These are phyloP conservation scores for Myrmecophaga tridactyla DNA, from an alignment of 2,113 vertebrate genomes.

Conservation along the genomic window DNA sequence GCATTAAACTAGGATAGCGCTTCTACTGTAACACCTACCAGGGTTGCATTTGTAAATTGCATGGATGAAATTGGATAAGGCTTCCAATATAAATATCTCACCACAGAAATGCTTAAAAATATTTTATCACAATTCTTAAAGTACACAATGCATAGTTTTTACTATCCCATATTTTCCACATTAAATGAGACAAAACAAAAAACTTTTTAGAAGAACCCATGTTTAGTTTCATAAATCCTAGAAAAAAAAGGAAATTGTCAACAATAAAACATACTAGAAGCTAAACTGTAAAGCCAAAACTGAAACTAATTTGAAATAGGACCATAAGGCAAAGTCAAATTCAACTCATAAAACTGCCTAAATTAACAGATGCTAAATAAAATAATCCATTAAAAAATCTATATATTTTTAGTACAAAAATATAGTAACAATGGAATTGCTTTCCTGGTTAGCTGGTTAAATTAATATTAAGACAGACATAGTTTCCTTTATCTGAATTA, in stretches of 20 bases:
- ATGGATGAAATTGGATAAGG: background rate
- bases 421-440: background rate
- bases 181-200: conserved; percentile 29
- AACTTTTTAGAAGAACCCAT: background rate
- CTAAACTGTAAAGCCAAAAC: background rate
- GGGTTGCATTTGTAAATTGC: background rate
- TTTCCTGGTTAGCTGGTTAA: background rate
- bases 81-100: conserved; percentile 14
- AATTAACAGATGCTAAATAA: conserved; percentile 15
- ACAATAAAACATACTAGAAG: background rate
- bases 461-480: background rate
- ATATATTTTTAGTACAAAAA: conserved; percentile 19
- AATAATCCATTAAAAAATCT: background rate
- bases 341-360: conserved; percentile 19
- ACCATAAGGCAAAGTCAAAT: background rate
- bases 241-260: background rate
- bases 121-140: background rate
- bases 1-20: background rate
- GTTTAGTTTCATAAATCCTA: conserved; percentile 7
- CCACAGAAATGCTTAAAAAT: background rate
- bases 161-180: background rate
- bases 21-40: background rate
- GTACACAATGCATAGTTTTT: background rate
- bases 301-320: background rate
- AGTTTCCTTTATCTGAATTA: background rate